A percentile compares a stretch with the other conserved stretches of the same genome.
Conservation (phyloP, 2,113 vertebrate genomes). For the Corythaeola cristata region DNA sequence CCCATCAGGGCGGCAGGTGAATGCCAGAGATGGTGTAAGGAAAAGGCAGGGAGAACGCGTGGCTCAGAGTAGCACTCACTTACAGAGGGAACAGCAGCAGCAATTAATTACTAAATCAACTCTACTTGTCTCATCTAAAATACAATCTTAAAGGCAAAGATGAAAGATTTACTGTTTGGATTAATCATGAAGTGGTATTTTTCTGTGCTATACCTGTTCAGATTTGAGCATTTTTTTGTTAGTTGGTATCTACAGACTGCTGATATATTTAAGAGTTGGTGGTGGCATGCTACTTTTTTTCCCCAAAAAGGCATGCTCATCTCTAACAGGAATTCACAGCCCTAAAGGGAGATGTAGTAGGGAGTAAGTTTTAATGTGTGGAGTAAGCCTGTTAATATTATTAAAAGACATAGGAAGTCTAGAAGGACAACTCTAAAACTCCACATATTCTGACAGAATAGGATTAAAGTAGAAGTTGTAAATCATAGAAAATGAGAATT, state of each 20-base stretch:
- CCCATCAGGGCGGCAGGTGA: not conserved
- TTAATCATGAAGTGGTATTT: not conserved
- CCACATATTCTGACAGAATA: not conserved
- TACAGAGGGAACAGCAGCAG: not conserved
- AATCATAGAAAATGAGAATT: not conserved
- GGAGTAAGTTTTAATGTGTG: not conserved
- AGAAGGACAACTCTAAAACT: not conserved
- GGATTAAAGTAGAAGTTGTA: not conserved
- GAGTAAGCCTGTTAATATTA: not conserved
- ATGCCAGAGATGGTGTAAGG: not conserved
- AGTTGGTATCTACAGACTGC: not conserved
- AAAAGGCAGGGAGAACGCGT: not conserved
- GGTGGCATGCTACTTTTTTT: not conserved
- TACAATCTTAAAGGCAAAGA: not conserved
- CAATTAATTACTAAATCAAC: conserved; percentile 30
- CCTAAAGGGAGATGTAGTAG: not conserved
- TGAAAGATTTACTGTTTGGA: not conserved
- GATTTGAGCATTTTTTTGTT: not conserved
- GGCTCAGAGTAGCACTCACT: not conserved
- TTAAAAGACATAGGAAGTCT: not conserved
- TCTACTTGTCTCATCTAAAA: not conserved
- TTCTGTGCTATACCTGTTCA: not conserved
- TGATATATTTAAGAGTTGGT: not conserved
- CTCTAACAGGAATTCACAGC: not conserved
- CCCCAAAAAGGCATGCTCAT: not conserved